Conservation (phyloP, 2,888 invertebrate species). For the Tenthredo mesomela region DNA sequence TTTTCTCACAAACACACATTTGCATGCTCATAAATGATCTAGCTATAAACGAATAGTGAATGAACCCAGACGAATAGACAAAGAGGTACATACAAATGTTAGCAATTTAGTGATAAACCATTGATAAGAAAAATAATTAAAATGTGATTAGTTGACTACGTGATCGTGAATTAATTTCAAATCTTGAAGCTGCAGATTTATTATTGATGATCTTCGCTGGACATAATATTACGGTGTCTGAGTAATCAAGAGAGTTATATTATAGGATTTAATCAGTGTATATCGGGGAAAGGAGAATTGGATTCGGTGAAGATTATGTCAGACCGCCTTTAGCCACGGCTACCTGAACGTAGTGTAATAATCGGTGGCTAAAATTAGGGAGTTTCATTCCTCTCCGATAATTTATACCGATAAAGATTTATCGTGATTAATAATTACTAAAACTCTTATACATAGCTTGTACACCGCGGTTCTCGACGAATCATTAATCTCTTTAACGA, state of each 20-base stretch:
- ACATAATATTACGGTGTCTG: neutral
- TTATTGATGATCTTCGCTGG: neutral
- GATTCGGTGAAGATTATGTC: slow-evolving; percentile 20
- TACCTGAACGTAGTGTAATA: slow-evolving; percentile 20
- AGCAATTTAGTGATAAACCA: neutral
- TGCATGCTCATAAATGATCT: neutral
- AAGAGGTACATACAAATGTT: neutral
- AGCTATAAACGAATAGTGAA: neutral
- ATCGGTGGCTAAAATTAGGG: slow-evolving; percentile 39
- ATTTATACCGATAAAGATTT: slow-evolving; percentile 46
- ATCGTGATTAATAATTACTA: slow-evolving; percentile 43
- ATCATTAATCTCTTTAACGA: slow-evolving; percentile 52
- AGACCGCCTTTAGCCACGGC: neutral
- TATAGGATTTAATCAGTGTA: slow-evolving; percentile 36
- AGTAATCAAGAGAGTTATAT: slow-evolving; percentile 28
- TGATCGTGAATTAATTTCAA: neutral
- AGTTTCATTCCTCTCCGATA: slow-evolving; percentile 12
- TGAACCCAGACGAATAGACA: slow-evolving; percentile 10
- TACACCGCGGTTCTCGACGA: neutral
- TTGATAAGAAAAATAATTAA: neutral
- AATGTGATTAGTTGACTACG: neutral
- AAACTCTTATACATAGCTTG: slow-evolving; percentile 32
- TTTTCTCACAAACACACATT: neutral
- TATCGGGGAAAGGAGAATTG: slow-evolving; percentile 5
- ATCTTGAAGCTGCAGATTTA: neutral